Evolutionary conservation across 2,797 vertebrate genomes (phyloP).

Genomic region (Rhinogobio ventralis): DNA sequence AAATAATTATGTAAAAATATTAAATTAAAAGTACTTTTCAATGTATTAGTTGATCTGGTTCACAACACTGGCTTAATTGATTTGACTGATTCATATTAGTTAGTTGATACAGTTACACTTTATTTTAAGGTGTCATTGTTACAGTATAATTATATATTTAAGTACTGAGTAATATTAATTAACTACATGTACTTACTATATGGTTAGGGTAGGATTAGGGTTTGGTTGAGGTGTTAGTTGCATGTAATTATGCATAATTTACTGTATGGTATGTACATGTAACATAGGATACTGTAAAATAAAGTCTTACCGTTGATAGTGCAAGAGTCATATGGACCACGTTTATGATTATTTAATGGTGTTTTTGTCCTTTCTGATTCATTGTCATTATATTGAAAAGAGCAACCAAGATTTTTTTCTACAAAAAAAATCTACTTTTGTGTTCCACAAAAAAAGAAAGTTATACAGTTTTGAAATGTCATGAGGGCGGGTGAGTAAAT

Average conservation of each 20-base stretch:
- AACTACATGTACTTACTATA: too few relatives aligned
- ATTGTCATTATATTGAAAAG: background rate
- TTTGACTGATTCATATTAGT: too few relatives aligned
- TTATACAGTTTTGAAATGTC: background rate
- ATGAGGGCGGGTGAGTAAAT: background rate
- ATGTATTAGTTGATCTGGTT: background rate
- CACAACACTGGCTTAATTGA: background rate
- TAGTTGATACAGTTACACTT: too few relatives aligned
- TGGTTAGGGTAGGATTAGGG: too few relatives aligned
- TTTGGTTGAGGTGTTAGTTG: too few relatives aligned
- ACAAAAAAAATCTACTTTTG: background rate
- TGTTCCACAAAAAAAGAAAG: background rate
- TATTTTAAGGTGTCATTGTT: too few relatives aligned
- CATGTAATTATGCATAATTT: too few relatives aligned
- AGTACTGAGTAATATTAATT: too few relatives aligned
- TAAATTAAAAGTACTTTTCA: background rate
- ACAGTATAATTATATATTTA: too few relatives aligned
- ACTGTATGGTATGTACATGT: too few relatives aligned
- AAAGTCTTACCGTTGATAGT: background rate
- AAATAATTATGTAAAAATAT: background rate
- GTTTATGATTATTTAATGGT: background rate
- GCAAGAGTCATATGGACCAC: background rate
- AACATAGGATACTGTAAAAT: too few relatives aligned
- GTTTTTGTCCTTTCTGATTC: background rate
- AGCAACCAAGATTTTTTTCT: background rate